Base-by-base conservation (phyloP, 2,797 vertebrate species). In the Sebastes flavidus region DNA sequence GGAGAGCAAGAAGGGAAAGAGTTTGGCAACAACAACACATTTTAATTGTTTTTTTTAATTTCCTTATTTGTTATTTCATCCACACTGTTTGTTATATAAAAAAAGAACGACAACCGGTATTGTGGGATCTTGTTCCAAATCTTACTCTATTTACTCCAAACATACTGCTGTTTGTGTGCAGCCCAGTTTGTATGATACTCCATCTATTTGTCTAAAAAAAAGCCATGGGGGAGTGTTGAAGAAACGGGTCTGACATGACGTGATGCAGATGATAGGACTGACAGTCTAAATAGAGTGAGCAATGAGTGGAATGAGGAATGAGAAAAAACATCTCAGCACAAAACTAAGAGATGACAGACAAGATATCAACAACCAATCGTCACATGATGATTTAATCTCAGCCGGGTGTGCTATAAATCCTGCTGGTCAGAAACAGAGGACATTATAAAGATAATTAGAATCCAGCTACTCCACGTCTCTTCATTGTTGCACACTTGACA, bases 301-400 rank as follows among this genome's bases (percentile, higher is more conserved):
- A 70, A 32, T 20, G 54, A 32, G 24, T 29, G 68, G 10, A 70
- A 32, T 20, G 54, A 59, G 24, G 29, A 73, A 3, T 3, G 55
- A 56, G 6, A 56, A 65, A 42, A 54, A 49, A 61, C 36, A 55
- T 6, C 30, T n/a, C 49, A 42, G 46, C 18, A 68, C 29, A 65
- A 61, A 68, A 22, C 14, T 42, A 52, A 49, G 24, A 24, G 18
- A 58, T 1, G 2, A 4, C 1, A 4, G 32, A 20, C 4, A 14
- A 63, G 0, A 66, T 36, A 42, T 25, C 20, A 14, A 36, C 61
- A 46, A 58, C 10, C 65, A 55, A 2, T 34, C 1, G 3, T 78
- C 76, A 83, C 54, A 69, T 77, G 75, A 71, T 8, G 42, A 75
- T 79, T 81, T 63, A 36, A 63, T 72, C 54, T 74, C 16, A 49